Evolutionary conservation across 2,113 vertebrate species (phyloP), one percentile per base, ranked within the genome.

Genomic region (Crotalus horridus): DNA sequence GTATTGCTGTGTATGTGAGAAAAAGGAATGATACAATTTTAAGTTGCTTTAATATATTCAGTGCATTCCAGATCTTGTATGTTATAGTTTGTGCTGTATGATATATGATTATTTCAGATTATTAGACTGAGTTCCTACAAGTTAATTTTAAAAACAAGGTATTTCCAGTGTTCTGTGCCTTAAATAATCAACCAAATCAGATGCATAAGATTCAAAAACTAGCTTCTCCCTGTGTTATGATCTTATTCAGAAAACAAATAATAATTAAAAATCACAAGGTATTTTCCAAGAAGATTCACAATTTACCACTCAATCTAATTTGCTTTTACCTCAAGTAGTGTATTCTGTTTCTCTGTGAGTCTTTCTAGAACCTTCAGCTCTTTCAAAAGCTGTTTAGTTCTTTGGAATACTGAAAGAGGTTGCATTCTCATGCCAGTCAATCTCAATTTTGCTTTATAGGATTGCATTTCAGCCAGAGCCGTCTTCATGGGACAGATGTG

Each of bases 401-500:
- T 97, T 61, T 93, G 93, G 91, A 99, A 99, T 61, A 99, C 98
- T 6, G 94, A 94, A 46, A 99, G 97, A 56, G 98, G 97, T 43
- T 98, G 97, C 26, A 95, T 96, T 61, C 97, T 98, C 10, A 96
- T 94, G 59, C 98, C 97, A 1, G 98, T 98, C 2, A 99, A 96
- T 94, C 93, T 96, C 89, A 99, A 97, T 1, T 91, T 96, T n/a
- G 97, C 96, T 95, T 98, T 97, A 20, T 98, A 99, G 64, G 96
- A 98, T 96, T 98, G 96, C 59, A 99, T 98, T 93, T 97, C 98
- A 13, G 95, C 96, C 33, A 99, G 94, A 9, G 97, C 97, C 88
- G 96, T 98, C 97, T 98, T 98, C 98, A 99, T 99, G 55, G 98
- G 97, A 92, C 96, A 96, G 92, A 99, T 96, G 81, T 96, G 98